A percentile compares a stretch with the other conserved stretches of the same genome.
phyloP scores from a whole-genome alignment of 2,113 vertebrate species.

The Mesoclemmys tuberculata region DNA sequence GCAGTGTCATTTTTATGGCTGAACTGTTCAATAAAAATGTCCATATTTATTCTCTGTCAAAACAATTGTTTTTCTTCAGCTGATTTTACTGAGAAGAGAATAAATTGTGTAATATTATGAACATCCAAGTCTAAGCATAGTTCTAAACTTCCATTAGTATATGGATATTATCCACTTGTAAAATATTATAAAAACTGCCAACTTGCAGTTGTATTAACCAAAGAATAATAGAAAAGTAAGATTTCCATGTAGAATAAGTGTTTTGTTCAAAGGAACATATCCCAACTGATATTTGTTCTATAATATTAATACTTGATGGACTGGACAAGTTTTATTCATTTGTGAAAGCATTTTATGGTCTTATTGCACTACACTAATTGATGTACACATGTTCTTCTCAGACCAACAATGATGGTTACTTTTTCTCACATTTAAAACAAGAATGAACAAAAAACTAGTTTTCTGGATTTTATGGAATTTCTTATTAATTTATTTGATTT shows the following conservation, averaged over 20 bases:
- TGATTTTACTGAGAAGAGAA: background rate
- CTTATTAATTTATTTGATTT: background rate
- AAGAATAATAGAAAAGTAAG: background rate
- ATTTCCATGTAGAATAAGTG: background rate
- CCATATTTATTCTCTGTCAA: conserved; percentile 13
- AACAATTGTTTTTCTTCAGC: background rate
- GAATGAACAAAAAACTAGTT: conserved; percentile 6
- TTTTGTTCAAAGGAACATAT: background rate
- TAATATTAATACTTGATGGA: background rate
- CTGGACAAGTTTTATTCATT: background rate
- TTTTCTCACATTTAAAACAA: background rate
- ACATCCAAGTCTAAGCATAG: background rate
- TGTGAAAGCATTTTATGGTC: background rate
- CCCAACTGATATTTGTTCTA: background rate
- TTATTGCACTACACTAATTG: background rate
- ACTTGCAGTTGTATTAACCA: background rate
- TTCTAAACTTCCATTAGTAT: background rate
- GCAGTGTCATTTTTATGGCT: background rate
- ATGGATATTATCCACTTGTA: background rate
- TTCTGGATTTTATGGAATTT: background rate
- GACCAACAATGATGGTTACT: background rate
- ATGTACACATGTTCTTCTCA: background rate
- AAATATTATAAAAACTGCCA: conserved; percentile 19
- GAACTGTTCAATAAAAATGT: conserved; percentile 12
- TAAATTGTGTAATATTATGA: conserved; percentile 17